Percentiles rank a stretch among this genome's conserved stretches.
phyloP scores from a whole-genome alignment of 1,140 invertebrate genomes.

The Neodiprion lecontei region DNA sequence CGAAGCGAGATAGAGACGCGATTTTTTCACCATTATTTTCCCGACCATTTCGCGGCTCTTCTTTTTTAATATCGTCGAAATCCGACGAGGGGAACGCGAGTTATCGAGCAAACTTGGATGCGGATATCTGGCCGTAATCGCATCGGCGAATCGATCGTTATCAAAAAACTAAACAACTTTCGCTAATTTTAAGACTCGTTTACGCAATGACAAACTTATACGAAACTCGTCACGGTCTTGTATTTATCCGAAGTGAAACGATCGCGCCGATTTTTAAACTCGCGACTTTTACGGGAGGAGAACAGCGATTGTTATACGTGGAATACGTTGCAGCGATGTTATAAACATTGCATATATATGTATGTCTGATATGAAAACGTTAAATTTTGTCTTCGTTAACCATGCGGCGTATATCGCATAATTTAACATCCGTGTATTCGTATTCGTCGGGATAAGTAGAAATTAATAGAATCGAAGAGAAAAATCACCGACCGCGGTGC shows the following conservation, averaged over 20 bases:
- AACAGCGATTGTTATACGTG: too few relatives aligned
- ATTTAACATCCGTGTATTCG: too few relatives aligned
- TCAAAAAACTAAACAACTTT: background rate
- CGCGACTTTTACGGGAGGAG: background rate
- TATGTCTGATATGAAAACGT: too few relatives aligned
- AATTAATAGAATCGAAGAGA: too few relatives aligned
- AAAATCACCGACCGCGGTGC: too few relatives aligned
- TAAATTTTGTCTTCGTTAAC: too few relatives aligned
- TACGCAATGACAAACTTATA: background rate
- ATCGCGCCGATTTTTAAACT: background rate
- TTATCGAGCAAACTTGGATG: background rate
- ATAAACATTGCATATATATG: too few relatives aligned
- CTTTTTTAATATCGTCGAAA: conserved; percentile 37
- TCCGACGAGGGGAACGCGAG: background rate
- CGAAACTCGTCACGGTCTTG: background rate
- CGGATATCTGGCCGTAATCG: background rate
- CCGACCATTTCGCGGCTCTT: conserved; percentile 51
- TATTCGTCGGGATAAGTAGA: too few relatives aligned
- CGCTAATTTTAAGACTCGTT: background rate
- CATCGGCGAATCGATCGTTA: background rate
- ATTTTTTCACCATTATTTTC: conserved; percentile 40
- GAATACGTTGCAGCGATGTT: too few relatives aligned
- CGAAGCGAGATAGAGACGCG: conserved; percentile 24
- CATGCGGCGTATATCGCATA: too few relatives aligned
- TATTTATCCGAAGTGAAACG: background rate